phyloP scores from a whole-genome alignment of 2,797 vertebrate genomes.

The Picus viridis region DNA sequence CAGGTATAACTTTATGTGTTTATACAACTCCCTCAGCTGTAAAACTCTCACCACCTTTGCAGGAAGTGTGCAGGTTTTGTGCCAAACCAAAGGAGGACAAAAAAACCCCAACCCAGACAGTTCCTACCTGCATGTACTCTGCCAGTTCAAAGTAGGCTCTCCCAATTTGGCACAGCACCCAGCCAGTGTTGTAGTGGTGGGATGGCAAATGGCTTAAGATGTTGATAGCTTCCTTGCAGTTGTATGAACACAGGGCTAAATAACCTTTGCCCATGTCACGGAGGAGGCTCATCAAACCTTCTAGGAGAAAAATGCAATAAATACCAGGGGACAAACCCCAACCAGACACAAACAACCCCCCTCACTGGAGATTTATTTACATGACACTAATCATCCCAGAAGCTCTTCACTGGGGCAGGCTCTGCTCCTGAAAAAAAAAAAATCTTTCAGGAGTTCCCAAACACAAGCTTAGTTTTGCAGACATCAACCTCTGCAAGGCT shows the following conservation, averaged over 20 bases:
- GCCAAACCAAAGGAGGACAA: background rate
- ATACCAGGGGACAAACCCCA: background rate
- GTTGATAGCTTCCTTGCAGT: conserved; percentile 94
- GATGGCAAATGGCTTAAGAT: conserved; percentile 94
- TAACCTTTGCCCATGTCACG: conserved; percentile 95
- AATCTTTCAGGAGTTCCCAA: background rate
- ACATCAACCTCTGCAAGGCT: background rate
- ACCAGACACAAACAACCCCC: background rate
- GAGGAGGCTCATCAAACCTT: conserved; percentile 91
- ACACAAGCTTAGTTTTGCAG: background rate
- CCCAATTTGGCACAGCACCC: conserved; percentile 95
- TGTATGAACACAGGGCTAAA: conserved; percentile 93
- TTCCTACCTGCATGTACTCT: conserved; percentile 94
- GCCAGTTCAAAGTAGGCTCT: conserved; percentile 97
- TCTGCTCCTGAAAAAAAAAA: background rate
- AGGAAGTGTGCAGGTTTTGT: background rate
- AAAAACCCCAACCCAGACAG: background rate
- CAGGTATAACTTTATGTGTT: background rate
- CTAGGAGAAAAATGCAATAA: conserved; percentile 80
- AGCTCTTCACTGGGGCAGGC: background rate
- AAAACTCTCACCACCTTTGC: background rate
- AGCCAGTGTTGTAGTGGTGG: conserved; percentile 97
- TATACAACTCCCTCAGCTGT: background rate
- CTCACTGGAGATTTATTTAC: background rate
- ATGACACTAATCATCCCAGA: background rate